Conservation (phyloP, 2,113 vertebrate genomes). For the Hypocryptadius cinnamomeus region DNA sequence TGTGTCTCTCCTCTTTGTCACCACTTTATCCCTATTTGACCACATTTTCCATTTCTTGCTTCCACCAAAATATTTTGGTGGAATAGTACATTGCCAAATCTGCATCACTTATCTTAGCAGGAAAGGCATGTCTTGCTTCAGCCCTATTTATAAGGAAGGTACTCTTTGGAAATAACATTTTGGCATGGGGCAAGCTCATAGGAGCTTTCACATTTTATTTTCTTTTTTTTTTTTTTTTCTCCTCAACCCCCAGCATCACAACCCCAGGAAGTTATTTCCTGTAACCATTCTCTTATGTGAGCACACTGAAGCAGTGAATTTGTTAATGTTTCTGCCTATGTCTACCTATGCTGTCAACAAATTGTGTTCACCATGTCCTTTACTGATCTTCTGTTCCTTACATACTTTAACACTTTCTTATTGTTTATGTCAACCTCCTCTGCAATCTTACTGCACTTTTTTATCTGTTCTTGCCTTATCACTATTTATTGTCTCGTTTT, state of each 20-base stretch:
- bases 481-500: background rate
- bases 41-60: background rate
- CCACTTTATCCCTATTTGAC: background rate
- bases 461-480: background rate
- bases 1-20: background rate
- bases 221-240: background rate
- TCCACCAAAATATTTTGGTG: background rate
- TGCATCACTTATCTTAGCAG: background rate
- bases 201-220: background rate
- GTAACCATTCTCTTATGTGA: background rate
- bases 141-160: background rate
- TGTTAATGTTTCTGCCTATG: background rate
- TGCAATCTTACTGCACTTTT: background rate
- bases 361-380: background rate
- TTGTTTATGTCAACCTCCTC: background rate
- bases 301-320: background rate
- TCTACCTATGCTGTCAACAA: background rate
- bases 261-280: background rate
- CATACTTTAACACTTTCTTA: background rate
- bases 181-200: background rate
- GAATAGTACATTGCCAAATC: background rate
- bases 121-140: background rate
- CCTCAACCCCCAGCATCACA: background rate
- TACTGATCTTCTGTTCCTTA: background rate
- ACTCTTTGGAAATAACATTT: background rate